Evolutionary conservation across 2,888 invertebrate species (phyloP).

Genomic region (Drosophila kanekoi): DNA sequence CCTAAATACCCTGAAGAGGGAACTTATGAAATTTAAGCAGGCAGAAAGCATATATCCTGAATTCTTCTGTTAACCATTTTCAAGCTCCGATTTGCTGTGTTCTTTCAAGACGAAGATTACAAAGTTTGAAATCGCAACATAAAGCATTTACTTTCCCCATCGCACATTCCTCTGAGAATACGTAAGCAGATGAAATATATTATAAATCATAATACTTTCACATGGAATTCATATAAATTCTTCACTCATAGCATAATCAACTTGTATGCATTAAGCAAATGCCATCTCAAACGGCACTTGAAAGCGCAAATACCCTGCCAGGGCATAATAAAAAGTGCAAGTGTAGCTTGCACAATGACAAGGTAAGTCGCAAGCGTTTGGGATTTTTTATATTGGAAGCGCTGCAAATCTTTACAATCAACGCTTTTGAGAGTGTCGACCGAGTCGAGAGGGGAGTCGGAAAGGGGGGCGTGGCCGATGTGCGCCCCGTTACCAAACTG

Average conservation of each 20-base stretch:
- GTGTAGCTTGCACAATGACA: constrained; percentile 48
- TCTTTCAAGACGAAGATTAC: no score
- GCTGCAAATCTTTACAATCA: constrained; percentile 70
- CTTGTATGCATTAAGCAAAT: background rate
- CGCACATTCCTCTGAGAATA: no score
- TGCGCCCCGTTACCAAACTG: constrained; percentile 67
- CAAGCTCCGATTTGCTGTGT: no score
- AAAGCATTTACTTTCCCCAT: no score
- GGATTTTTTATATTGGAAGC: constrained; percentile 44
- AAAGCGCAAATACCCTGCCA: background rate
- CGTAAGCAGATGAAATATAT: no score
- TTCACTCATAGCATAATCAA: background rate
- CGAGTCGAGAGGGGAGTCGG: constrained; percentile 1
- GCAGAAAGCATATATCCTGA: background rate
- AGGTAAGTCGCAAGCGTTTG: constrained; percentile 59
- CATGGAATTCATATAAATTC: background rate
- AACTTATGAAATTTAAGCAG: background rate
- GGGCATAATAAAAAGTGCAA: constrained; percentile 30
- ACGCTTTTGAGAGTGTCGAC: constrained; percentile 41
- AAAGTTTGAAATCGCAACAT: no score
- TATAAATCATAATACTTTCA: no score
- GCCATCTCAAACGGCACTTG: background rate
- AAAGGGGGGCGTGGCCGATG: constrained; percentile 29
- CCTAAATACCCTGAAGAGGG: constrained; percentile 17
- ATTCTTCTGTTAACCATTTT: no score